Evolutionary conservation across 1,140 invertebrate genomes (phyloP), one percentile per base, ranked within the genome.

Genomic region (Drosophila ananassae): DNA sequence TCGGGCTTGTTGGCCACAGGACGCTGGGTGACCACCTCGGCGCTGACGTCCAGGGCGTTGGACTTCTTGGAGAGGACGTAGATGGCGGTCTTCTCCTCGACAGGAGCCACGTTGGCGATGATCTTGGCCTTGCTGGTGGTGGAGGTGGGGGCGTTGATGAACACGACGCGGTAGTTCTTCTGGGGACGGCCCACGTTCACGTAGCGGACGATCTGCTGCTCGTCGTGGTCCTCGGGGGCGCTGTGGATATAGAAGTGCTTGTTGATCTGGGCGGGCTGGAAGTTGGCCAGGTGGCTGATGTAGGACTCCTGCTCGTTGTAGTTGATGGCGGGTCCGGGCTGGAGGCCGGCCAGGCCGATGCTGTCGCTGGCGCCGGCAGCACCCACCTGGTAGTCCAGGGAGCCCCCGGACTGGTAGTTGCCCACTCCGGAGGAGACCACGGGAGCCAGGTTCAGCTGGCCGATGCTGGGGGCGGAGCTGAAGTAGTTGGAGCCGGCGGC

Each of bases 131-230:
- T 95, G 59, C 78, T 77, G 58, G 95, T 94, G 77, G 93, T 94
- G n/a, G 95, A 94, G 30, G 95, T 94, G 28, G 96, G 96, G 10
- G 96, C 95, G 93, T 96, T 96, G 92, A 97, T 96, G 94, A 97
- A 97, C 85, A 97, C 96, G 80, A 97, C 97, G 80, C 96, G 96
- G 93, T 96, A 96, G 92, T 97, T 96, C 83, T 96, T 96, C 91
- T 96, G 95, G 57, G 95, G 93, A 5, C 94, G 93, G 22, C 91
- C 90, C 48, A 91, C 73, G 13, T 87, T 91, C 60, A 91, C 77
- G 30, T 90, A 81, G 78, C 81, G 95, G 93, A 83, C 85, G 57
- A 90, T 81, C 58, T 90, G 78, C 61, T 89, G 83, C 41, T 91
- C 84, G 61, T 94, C 94, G 1, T 94, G 94, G 80, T 96, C 95